Percentiles rank a stretch among this genome's conserved stretches.
These are phyloP conservation scores for Temnothorax longispinosus DNA, from an alignment of 1,140 invertebrate genomes.

Conservation along the genomic window DNA sequence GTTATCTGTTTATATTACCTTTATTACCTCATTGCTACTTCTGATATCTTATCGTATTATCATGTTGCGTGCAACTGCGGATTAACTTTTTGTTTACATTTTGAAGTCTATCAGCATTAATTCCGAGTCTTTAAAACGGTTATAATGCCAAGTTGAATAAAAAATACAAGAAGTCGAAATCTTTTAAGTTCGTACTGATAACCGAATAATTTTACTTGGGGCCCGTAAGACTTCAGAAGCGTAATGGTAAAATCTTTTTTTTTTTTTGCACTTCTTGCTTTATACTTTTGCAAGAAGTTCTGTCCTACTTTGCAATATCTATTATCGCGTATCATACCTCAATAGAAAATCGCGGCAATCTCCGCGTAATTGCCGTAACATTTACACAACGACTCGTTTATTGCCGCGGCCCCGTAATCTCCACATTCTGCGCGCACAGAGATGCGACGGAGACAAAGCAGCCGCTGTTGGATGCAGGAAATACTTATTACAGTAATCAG, in stretches of 20 bases:
- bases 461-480: conserved; percentile 53
- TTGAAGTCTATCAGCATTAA: background rate
- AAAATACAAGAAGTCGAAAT: background rate
- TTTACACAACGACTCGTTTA: conserved; percentile 64
- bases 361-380: conserved; percentile 28
- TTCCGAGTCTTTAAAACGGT: background rate
- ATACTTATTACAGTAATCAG: conserved; percentile 61
- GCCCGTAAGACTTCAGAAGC: background rate
- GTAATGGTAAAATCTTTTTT: background rate
- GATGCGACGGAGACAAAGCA: conserved; percentile 50
- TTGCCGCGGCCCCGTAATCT: conserved; percentile 49
- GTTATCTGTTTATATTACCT: background rate
- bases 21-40: background rate
- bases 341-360: conserved; percentile 42
- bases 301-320: conserved; percentile 27
- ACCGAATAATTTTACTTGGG: background rate
- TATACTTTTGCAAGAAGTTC: conserved; percentile 15
- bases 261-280: background rate
- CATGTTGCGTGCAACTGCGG: background rate
- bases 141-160: background rate
- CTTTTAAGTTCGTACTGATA: background rate
- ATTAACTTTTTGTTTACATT: background rate
- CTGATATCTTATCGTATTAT: conserved; percentile 21
- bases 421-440: conserved; percentile 12
- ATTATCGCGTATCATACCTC: conserved; percentile 27